Evolutionary conservation across 2,113 vertebrate genomes (phyloP).

Genomic region (Hippolais icterina): DNA sequence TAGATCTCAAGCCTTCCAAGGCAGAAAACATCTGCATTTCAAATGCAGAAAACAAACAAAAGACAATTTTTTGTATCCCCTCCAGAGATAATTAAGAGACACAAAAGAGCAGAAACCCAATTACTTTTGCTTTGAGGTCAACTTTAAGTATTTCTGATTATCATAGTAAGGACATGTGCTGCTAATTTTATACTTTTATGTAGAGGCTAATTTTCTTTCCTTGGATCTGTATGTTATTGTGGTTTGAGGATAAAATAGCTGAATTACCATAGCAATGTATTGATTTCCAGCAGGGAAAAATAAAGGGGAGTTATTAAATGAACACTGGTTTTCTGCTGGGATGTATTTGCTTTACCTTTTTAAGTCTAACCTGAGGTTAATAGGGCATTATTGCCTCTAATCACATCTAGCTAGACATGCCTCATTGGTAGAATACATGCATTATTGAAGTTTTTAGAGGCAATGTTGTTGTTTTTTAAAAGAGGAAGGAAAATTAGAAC

Average conservation of each 20-base stretch:
- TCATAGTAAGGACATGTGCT: not conserved
- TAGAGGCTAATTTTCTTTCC: conserved; percentile 4
- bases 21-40: conserved; percentile 15
- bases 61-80: not conserved
- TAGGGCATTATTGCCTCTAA: not conserved
- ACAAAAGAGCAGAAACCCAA: not conserved
- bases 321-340: not conserved
- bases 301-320: not conserved
- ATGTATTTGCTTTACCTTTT: not conserved
- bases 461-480: not conserved
- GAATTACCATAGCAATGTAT: not conserved
- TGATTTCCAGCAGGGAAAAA: conserved; percentile 17
- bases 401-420: not conserved
- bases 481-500: not conserved
- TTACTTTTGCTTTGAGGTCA: conserved; percentile 34
- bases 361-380: not conserved
- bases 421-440: not conserved
- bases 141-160: conserved; percentile 47
- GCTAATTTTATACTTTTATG: not conserved
- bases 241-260: not conserved
- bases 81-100: conserved; percentile 30
- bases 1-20: not conserved
- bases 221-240: not conserved
- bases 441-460: not conserved
- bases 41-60: not conserved